A percentile compares a stretch with the other conserved stretches of the same genome.
These are phyloP conservation scores for Apocrypta bakeri DNA, from an alignment of 1,140 invertebrate genomes.

Conservation along the genomic window DNA sequence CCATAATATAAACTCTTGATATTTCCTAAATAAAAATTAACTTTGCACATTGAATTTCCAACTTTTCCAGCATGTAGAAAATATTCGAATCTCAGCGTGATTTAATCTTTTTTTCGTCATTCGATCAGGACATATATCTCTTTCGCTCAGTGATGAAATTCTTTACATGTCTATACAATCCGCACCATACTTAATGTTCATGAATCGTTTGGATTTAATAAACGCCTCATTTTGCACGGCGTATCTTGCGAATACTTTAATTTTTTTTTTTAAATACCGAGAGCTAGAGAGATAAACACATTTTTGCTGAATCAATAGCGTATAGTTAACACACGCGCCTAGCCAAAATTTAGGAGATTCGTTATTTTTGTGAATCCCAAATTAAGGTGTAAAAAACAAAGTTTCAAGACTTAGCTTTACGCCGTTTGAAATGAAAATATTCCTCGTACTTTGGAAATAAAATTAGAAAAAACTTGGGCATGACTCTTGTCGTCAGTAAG, in stretches of 20 bases:
- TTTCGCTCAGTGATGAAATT: slow-evolving; percentile 12
- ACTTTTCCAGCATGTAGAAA: background rate
- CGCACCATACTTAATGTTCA: background rate
- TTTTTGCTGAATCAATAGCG: slow-evolving; percentile 34
- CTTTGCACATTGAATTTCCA: background rate
- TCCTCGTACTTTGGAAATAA: background rate
- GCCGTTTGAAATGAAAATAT: background rate
- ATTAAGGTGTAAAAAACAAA: background rate
- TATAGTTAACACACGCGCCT: background rate
- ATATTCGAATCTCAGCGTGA: background rate
- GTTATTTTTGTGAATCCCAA: too few relatives aligned
- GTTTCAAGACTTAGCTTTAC: too few relatives aligned
- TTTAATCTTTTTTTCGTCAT: background rate
- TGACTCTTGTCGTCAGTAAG: too few relatives aligned
- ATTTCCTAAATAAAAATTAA: too few relatives aligned
- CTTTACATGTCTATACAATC: background rate
- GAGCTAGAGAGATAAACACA: slow-evolving; percentile 8
- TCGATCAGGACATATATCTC: background rate
- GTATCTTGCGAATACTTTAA: slow-evolving; percentile 17
- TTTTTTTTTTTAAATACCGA: slow-evolving; percentile 34
- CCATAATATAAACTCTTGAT: too few relatives aligned
- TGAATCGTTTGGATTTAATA: slow-evolving; percentile 27
- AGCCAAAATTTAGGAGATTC: background rate
- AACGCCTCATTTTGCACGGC: background rate
- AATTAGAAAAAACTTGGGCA: background rate